Base-by-base conservation (phyloP, 1,140 invertebrate genomes). In the Euborellia annulipes region DNA sequence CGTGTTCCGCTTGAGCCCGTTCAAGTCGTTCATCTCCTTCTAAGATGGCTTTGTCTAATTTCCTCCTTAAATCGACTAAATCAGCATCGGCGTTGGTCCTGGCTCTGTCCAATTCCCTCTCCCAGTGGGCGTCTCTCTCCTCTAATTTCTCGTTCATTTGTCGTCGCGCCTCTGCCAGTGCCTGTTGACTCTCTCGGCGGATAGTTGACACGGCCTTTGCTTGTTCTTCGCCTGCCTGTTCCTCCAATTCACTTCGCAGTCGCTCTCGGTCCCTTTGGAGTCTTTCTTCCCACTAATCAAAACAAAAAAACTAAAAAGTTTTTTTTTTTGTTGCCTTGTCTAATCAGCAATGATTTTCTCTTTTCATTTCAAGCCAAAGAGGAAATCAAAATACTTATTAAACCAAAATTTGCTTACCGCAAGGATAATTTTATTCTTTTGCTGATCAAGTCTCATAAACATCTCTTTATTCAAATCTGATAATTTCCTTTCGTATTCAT, bases 171-270 rank as follows among this genome's bases (percentile, higher is more conserved):
- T 16, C 23, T 18, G 16, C 13, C 7, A 20, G 8, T 27, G 20
- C 16, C 42, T 27, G 20, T 17, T 27, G 23, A 14, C 13, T 30
- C 27, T 3, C n/a, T 34, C 32, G 17, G n/a, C 23, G 18, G 14
- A 52, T 52, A 3, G 23, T 6, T 4, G 23, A 27, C 4, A 27
- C 23, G 4, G 23, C 21, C 60, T 51, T 22, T 65, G 62, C 44
- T 73, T 73, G 50, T 77, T 74, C 50, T 77, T 73, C 36, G 64
- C 62, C 52, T 75, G 69, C 45, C 23, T 69, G 65, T 51, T 67
- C 63, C 52, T 75, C 72, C 46, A 77, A 57, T 58, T 77, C 74
- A 38, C 61, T 58, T 60, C 70, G 73, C 55, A 78, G 60, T 62
- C 72, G 64, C 52, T 52, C 47, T 41, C 55, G 65, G 61, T 72